Conservation (phyloP, 2,797 vertebrate species). For the Mus caroli region DNA sequence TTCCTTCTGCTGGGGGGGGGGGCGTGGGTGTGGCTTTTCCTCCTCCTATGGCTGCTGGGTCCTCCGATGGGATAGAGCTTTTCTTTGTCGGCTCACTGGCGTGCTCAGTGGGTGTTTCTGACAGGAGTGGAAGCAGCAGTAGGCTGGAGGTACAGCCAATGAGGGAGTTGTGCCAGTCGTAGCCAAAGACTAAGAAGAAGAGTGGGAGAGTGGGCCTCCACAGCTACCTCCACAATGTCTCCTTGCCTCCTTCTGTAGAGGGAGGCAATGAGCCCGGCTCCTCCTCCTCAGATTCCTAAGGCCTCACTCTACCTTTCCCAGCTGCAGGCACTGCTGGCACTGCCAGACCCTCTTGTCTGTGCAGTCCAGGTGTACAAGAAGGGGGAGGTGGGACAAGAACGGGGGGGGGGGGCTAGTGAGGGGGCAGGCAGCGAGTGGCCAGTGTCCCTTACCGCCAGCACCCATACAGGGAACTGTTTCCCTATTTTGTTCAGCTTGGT, state of each 20-base stretch:
- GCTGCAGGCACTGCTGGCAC: background rate
- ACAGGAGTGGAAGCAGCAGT: background rate
- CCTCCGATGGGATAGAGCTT: background rate
- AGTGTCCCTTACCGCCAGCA: background rate
- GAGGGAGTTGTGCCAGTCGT: background rate
- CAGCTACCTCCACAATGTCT: background rate
- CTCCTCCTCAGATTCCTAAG: background rate
- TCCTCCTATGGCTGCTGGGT: background rate
- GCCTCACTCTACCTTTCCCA: background rate
- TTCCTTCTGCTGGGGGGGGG: background rate
- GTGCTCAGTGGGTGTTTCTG: background rate
- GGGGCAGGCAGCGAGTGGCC: background rate
- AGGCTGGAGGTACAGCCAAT: background rate
- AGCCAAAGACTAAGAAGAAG: background rate
- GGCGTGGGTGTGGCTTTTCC: background rate
- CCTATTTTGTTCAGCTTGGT: background rate
- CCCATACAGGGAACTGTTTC: background rate
- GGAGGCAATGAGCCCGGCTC: background rate
- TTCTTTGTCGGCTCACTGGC: background rate
- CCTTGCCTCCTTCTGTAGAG: background rate
- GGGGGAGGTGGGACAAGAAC: background rate
- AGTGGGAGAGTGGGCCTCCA: background rate
- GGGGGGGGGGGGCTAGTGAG: no score
- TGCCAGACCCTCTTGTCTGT: background rate
- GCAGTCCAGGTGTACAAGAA: background rate